These are phyloP conservation scores for Dromiciops gliroides DNA, from an alignment of 2,113 vertebrate species.

Conservation along the genomic window DNA sequence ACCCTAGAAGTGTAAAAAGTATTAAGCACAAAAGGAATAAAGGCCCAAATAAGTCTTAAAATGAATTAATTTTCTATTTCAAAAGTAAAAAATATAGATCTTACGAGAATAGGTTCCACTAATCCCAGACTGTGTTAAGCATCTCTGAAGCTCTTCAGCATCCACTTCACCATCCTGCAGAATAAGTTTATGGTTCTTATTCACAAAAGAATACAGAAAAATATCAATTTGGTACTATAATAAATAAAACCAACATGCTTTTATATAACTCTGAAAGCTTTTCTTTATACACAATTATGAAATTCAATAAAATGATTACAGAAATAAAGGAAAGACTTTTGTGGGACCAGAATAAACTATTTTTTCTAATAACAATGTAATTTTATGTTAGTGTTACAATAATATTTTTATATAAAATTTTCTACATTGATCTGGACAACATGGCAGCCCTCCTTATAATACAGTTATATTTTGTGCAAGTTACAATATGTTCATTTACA, in stretches of 20 bases:
- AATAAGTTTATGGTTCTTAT: conserved; percentile 45
- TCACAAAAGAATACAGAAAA: conserved; percentile 12
- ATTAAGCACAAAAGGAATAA: not conserved
- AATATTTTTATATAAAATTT: conserved; percentile 34
- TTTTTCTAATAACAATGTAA: conserved; percentile 35
- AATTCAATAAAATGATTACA: conserved; percentile 21
- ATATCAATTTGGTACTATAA: not conserved
- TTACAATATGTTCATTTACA: not conserved
- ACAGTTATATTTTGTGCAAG: conserved; percentile 14
- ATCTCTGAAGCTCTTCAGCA: conserved; percentile 91
- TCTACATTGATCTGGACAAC: not conserved
- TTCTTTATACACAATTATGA: conserved; percentile 37
- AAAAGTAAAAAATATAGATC: conserved; percentile 63
- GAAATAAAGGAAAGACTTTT: not conserved
- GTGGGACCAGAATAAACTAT: not conserved
- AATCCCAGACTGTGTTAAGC: conserved; percentile 91
- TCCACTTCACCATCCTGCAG: conserved; percentile 90
- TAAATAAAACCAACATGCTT: conserved; percentile 7
- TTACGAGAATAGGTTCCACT: conserved; percentile 89
- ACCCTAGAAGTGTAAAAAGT: not conserved
- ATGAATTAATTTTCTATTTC: conserved; percentile 21
- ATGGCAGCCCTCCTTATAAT: not conserved
- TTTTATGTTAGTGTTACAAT: conserved; percentile 5
- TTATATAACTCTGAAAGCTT: conserved; percentile 23
- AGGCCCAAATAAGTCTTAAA: conserved; percentile 11